Evolutionary conservation across 2,797 vertebrate genomes (phyloP).

Genomic region (Denticeps clupeoides): DNA sequence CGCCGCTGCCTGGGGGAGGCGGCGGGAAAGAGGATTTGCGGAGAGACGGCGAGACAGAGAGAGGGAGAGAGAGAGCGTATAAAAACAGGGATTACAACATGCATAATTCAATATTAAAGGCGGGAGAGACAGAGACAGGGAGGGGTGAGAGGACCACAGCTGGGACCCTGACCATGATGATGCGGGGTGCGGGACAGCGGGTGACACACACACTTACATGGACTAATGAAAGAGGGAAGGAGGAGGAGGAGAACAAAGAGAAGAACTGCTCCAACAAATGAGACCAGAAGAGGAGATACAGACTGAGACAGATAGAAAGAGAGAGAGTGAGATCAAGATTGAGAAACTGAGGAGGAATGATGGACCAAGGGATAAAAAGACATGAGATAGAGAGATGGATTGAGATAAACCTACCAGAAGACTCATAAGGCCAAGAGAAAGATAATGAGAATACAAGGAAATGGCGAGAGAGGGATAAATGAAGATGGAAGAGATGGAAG

Average conservation of each 20-base stretch:
- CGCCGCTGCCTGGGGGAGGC: slow-evolving; percentile 50
- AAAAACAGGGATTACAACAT: background rate
- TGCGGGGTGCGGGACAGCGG: too few species aligned
- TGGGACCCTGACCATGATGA: too few species aligned
- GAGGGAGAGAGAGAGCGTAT: background rate
- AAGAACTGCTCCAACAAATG: too few species aligned
- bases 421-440: slow-evolving; percentile 51
- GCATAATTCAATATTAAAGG: too few species aligned
- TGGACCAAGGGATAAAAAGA: slow-evolving; percentile 35
- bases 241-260: too few species aligned
- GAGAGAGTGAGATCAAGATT: slow-evolving; percentile 47
- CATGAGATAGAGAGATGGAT: slow-evolving; percentile 46
- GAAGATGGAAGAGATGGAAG: background rate
- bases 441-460: slow-evolving; percentile 27
- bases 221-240: too few species aligned
- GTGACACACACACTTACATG: too few species aligned
- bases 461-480: slow-evolving; percentile 10
- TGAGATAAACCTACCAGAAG: too few species aligned
- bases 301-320: background rate
- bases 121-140: slow-evolving; percentile 6
- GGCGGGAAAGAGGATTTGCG: slow-evolving; percentile 28
- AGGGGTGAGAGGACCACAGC: background rate
- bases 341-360: slow-evolving; percentile 28
- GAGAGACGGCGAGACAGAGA: background rate
- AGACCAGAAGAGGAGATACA: too few species aligned